Conservation (phyloP, 2,113 vertebrate genomes). For the Pogona vitticeps region DNA sequence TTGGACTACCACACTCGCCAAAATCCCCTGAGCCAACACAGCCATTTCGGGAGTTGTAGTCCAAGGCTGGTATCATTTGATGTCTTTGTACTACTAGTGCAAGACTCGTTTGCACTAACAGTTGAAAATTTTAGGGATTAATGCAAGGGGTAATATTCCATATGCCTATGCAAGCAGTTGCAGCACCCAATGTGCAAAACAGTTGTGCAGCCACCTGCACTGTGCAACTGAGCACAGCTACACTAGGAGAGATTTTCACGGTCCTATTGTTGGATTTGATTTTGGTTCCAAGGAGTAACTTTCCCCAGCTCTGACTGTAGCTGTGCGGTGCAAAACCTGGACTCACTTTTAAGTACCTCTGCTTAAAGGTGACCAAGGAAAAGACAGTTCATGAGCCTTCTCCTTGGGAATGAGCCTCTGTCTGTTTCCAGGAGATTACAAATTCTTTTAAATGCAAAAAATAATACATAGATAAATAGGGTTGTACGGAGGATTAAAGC, state of each 20-base stretch:
- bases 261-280: no score
- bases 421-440: slow-evolving; percentile 44
- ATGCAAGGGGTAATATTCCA: slow-evolving; percentile 7
- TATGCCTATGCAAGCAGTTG: no score
- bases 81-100: no score
- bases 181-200: slow-evolving; percentile 11
- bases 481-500: slow-evolving; percentile 30
- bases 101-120: no score
- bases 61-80: no score
- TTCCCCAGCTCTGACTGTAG: background rate
- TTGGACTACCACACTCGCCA: no score
- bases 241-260: no score
- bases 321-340: no score
- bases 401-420: slow-evolving; percentile 60
- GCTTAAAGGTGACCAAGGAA: slow-evolving; percentile 13
- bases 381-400: slow-evolving; percentile 36
- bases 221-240: no score
- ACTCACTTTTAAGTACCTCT: background rate
- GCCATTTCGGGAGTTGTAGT: no score
- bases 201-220: no score
- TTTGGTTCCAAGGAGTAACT: slow-evolving; percentile 10
- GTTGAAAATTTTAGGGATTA: background rate
- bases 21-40: no score
- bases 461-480: slow-evolving; percentile 56
- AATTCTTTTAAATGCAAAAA: slow-evolving; percentile 33